Percentiles rank a stretch among this genome's conserved stretches.
These are phyloP conservation scores for Eucera pruinosa DNA, from an alignment of 2,888 invertebrate species.

Conservation along the genomic window DNA sequence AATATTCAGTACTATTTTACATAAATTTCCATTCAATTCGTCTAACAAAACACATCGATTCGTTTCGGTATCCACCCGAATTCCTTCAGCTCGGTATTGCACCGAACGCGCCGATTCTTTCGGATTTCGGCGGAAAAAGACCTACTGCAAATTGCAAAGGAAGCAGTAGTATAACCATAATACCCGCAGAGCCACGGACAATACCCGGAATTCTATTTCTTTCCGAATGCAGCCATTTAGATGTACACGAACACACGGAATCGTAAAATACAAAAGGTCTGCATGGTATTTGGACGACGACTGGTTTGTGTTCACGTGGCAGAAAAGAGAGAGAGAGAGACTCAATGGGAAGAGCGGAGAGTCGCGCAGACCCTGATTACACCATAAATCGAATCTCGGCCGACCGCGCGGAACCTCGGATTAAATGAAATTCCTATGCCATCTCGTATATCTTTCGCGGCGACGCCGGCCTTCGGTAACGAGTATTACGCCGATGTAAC, in stretches of 20 bases:
- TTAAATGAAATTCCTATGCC: conserved; percentile 82
- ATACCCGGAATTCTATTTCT: conserved; percentile 58
- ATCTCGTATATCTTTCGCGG: conserved; percentile 80
- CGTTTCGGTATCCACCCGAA: neutral
- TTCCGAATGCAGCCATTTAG: conserved; percentile 50
- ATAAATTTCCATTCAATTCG: conserved; percentile 32
- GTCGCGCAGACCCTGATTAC: conserved; percentile 76
- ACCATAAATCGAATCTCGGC: conserved; percentile 82
- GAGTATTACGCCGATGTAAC: conserved; percentile 62
- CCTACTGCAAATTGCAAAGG: conserved; percentile 37
- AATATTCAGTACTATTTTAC: conserved; percentile 8
- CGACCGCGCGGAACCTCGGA: conserved; percentile 78
- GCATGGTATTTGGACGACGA: conserved; percentile 53
- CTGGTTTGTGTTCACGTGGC: conserved; percentile 27
- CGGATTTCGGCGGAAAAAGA: conserved; percentile 26
- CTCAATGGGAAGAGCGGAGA: conserved; percentile 53
- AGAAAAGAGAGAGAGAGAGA: conserved; percentile 44
- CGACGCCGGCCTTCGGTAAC: conserved; percentile 60
- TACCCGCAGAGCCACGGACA: conserved; percentile 47
- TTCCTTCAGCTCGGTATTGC: too few species aligned
- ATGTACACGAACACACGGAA: conserved; percentile 27
- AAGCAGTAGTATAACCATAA: conserved; percentile 46
- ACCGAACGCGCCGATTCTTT: conserved; percentile 10
- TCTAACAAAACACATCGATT: conserved; percentile 9
- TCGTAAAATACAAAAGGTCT: conserved; percentile 49